Evolutionary conservation across 2,113 vertebrate genomes (phyloP).

Genomic region (Rhinogobius similis): DNA sequence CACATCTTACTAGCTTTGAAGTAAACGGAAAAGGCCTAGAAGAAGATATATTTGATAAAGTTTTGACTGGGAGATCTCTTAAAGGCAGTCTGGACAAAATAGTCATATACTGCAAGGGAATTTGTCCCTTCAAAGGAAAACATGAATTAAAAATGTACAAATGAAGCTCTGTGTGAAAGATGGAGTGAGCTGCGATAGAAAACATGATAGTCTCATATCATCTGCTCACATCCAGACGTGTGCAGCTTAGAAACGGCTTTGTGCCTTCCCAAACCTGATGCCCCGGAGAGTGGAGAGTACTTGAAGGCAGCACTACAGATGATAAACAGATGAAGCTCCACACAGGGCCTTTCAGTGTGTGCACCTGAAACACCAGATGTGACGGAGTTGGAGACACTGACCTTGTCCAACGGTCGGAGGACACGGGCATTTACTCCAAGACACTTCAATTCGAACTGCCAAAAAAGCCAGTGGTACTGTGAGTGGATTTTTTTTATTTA

Average conservation of each 20-base stretch:
- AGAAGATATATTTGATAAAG: slow-evolving; percentile 44
- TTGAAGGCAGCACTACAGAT: slow-evolving; percentile 9
- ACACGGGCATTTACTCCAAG: slow-evolving; percentile 48
- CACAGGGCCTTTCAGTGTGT: slow-evolving; percentile 1
- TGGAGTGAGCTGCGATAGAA: slow-evolving; percentile 2
- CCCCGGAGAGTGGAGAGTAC: slow-evolving; percentile 3
- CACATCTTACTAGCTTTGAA: slow-evolving; percentile 52
- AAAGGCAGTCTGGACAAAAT: slow-evolving; percentile 10
- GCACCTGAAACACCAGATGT: slow-evolving; percentile 45
- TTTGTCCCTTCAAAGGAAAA: slow-evolving; percentile 17
- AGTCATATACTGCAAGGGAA: slow-evolving; percentile 1
- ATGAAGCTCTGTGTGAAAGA: slow-evolving; percentile 21
- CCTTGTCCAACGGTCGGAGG: slow-evolving; percentile 4
- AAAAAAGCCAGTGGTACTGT: background rate
- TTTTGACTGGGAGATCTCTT: slow-evolving; percentile 41
- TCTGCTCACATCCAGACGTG: background rate
- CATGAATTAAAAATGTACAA: slow-evolving; percentile 22
- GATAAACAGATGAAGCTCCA: slow-evolving; percentile 19
- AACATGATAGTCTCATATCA: slow-evolving; percentile 10
- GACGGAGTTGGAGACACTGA: slow-evolving; percentile 22
- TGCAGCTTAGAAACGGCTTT: background rate
- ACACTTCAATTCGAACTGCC: slow-evolving; percentile 29
- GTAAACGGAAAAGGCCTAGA: slow-evolving; percentile 38
- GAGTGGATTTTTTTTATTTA: background rate
- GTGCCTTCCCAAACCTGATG: background rate